Evolutionary conservation across 2,797 vertebrate species (phyloP), one percentile per base, ranked within the genome.

Genomic region (Enteromius afrohamiltoni): DNA sequence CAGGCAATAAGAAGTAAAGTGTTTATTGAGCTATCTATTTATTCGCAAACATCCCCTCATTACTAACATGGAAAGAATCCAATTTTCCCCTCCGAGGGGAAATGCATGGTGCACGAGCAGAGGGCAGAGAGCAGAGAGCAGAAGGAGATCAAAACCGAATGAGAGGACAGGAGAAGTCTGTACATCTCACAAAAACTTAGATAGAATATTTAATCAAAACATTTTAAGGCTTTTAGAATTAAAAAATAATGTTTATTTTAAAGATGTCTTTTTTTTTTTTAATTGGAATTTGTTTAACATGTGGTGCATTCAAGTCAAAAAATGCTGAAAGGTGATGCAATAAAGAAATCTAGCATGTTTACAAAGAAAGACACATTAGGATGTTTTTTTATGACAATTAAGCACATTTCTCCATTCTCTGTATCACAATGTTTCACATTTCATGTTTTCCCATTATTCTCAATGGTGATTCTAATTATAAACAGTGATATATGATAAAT

Each of bases 11-110:
- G 93, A 93, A 88, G 91, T 92, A 94, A 94, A 94, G 93, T 93
- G 93, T 94, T 95, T 95, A 94, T 95, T 95, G 93, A 95, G 94
- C 93, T 92, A 93, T 94, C 93, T 94, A 94, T 95, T 95, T 94
- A 94, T 94, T 95, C 93, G 92, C 92, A 94, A 92, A 93, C 93
- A 94, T 93, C 92, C 93, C 92, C 94, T 94, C 93, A 95, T 95
- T 95, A 94, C 92, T 91, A 91, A 94, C 92, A 93, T 94, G 92
- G 93, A 94, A 93, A 93, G 92, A 94, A 93, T 94, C 94, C 93
- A 94, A 94, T 94, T 93, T 93, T 87, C 90, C 88, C 87, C 91
- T 90, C 84, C 85, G 91, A 86, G 87, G 83, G 80, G 80, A 85
- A 85, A 88, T 70, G 60, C 77, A 45, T 47, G 5, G 68, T 60